Conservation (phyloP, 2,113 vertebrate genomes). For the Melanotaenia duboulayi region DNA sequence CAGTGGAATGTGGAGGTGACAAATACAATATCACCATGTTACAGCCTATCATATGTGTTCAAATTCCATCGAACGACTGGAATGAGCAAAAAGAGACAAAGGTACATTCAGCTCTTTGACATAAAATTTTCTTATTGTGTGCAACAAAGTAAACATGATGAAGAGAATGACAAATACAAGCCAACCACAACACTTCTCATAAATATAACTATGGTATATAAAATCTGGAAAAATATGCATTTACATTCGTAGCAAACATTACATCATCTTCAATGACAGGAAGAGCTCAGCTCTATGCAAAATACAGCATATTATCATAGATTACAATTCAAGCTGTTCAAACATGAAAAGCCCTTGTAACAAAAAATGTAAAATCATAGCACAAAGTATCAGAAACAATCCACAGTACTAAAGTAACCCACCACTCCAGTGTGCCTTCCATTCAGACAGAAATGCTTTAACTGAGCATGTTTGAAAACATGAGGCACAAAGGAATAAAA, state of each 20-base stretch:
- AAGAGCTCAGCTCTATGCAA: conserved; percentile 74
- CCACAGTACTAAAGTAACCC: conserved; percentile 35
- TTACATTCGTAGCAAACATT: conserved; percentile 82
- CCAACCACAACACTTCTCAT: conserved; percentile 70
- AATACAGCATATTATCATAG: conserved; percentile 70
- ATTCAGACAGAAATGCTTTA: conserved; percentile 45
- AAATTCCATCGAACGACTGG: conserved; percentile 31
- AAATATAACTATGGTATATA: conserved; percentile 82
- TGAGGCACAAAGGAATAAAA: conserved; percentile 60
- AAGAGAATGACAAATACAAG: conserved; percentile 52
- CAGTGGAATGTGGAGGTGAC: conserved; percentile 48
- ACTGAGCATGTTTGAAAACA: conserved; percentile 44
- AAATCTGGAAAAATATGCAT: conserved; percentile 83
- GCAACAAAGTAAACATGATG: conserved; percentile 64
- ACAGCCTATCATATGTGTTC: conserved; percentile 32
- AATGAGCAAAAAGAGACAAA: conserved; percentile 53
- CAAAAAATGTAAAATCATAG: conserved; percentile 55
- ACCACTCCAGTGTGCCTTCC: conserved; percentile 29
- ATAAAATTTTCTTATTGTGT: conserved; percentile 43
- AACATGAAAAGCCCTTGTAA: conserved; percentile 76
- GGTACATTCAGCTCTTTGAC: conserved; percentile 68
- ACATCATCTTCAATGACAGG: conserved; percentile 65
- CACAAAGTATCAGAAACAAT: conserved; percentile 53
- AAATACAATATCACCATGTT: conserved; percentile 37
- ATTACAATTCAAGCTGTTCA: conserved; percentile 72